Evolutionary conservation across 2,888 invertebrate genomes (phyloP), one percentile per base, ranked within the genome.

Genomic region (Aphelenchoides bicaudatus): DNA sequence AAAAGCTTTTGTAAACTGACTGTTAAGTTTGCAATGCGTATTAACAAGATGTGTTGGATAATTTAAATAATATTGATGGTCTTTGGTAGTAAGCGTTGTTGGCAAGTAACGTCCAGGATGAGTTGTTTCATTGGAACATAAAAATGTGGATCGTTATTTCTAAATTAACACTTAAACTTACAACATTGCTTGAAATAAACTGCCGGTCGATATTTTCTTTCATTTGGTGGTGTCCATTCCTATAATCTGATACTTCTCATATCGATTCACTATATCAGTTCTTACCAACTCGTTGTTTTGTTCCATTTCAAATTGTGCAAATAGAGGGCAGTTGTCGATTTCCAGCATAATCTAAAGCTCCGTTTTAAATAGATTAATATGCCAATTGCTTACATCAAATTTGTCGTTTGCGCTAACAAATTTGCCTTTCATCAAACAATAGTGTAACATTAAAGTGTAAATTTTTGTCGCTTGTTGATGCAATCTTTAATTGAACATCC

Each of bases 31-130:
- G 23, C 43, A 43, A 25, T 43, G 10, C 23, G 21, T 19, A 8
- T 43, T 6, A 25, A 43, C 25, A n/a, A n/a, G 34, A 10, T 34
- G 34, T n/a, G 16, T 25, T 6, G 6, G 6, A n/a, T 10, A 21
- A 10, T 6, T n/a, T 10, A 6, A 25, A n/a, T 43, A 43, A 19
- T 21, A 6, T 10, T 19, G 43, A 6, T 21, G 21, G 34, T n/a
- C 34, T 10, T 34, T 43, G 74, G 74, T 58, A 63, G 68, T 19
- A 37, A 51, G 3, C 23, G 52, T 34, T 39, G 39, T 19, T 46
- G 69, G 69, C 52, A 71, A 13, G 39, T 50, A 6, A 60, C 68
- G 66, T 66, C 39, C 25, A 37, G 60, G 37, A 48, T 62, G 50
- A 50, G 43, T 28, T 21, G 60, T 37, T 37, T 34, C 16, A 43